Evolutionary conservation across 2,113 vertebrate species (phyloP).

Genomic region (Apeltes quadracus): DNA sequence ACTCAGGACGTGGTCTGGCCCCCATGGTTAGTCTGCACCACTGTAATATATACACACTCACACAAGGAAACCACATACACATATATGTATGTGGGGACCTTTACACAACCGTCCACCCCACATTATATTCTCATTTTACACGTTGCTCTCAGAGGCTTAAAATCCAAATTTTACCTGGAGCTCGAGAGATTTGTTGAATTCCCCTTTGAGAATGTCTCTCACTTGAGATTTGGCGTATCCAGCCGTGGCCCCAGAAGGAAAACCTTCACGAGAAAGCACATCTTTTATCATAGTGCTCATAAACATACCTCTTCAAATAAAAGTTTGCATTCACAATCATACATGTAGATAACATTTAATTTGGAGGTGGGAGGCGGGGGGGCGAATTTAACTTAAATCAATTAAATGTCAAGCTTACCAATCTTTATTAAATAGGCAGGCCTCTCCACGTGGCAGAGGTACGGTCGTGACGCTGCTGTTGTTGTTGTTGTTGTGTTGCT

Average conservation of each 20-base stretch:
- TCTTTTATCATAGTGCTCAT: background rate
- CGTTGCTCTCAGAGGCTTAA: background rate
- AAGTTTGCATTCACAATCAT: background rate
- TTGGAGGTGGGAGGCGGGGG: too few relatives aligned
- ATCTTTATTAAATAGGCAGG: slow-evolving; percentile 86
- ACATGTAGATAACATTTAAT: background rate
- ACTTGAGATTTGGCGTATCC: slow-evolving; percentile 88
- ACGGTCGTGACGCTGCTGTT: slow-evolving; percentile 78
- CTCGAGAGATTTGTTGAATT: slow-evolving; percentile 89
- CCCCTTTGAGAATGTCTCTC: slow-evolving; percentile 85
- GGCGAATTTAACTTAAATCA: background rate
- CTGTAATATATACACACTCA: slow-evolving; percentile 14
- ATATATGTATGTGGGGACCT: background rate
- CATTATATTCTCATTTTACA: background rate
- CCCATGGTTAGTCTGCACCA: slow-evolving; percentile 22
- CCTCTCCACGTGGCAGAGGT: slow-evolving; percentile 85
- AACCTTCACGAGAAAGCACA: slow-evolving; percentile 77
- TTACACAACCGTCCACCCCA: rapidly evolving
- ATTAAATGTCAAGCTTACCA: slow-evolving; percentile 76
- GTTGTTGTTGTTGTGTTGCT: slow-evolving; percentile 54
- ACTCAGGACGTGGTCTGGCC: slow-evolving; percentile 41
- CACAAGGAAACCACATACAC: background rate
- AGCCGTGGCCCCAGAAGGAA: slow-evolving; percentile 84
- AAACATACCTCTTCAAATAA: background rate
- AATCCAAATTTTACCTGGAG: slow-evolving; percentile 84